A percentile compares a stretch with the other conserved stretches of the same genome.
Evolutionary conservation across 2,888 invertebrate species (phyloP).

Genomic region (Fabriciana adippe): DNA sequence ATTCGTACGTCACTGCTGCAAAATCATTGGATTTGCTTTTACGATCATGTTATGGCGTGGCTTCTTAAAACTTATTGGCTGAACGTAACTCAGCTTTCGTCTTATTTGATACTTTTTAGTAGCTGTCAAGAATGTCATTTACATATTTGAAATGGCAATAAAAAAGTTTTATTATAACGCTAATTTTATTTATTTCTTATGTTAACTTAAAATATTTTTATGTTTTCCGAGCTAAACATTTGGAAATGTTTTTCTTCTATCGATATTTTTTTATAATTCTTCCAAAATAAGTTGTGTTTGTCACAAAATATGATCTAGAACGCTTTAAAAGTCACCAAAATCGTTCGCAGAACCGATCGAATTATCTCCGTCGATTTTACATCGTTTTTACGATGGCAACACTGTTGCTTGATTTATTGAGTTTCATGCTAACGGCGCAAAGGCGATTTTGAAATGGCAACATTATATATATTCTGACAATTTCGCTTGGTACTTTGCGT

Average conservation of each 20-base stretch:
- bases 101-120: slow-evolving; percentile 36
- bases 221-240: neutral
- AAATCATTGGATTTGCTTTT: slow-evolving; percentile 47
- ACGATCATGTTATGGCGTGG: slow-evolving; percentile 42
- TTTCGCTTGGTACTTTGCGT: slow-evolving; percentile 42
- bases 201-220: neutral
- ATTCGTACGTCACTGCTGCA: slow-evolving; percentile 44
- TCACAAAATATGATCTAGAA: slow-evolving; percentile 8
- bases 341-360: slow-evolving; percentile 68
- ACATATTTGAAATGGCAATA: slow-evolving; percentile 10
- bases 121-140: slow-evolving; percentile 31
- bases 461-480: slow-evolving; percentile 49
- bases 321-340: slow-evolving; percentile 43
- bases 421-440: slow-evolving; percentile 49
- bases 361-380: slow-evolving; percentile 69
- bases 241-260: neutral
- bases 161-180: slow-evolving; percentile 2
- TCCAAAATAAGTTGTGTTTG: neutral
- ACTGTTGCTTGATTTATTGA: slow-evolving; percentile 59
- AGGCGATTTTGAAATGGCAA: slow-evolving; percentile 59
- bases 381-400: slow-evolving; percentile 54
- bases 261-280: neutral
- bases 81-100: slow-evolving; percentile 38
- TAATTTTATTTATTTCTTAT: neutral
- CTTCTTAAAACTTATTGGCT: slow-evolving; percentile 40